Base-by-base conservation (phyloP, 2,113 vertebrate species). In the Pomatorhinus ruficollis region DNA sequence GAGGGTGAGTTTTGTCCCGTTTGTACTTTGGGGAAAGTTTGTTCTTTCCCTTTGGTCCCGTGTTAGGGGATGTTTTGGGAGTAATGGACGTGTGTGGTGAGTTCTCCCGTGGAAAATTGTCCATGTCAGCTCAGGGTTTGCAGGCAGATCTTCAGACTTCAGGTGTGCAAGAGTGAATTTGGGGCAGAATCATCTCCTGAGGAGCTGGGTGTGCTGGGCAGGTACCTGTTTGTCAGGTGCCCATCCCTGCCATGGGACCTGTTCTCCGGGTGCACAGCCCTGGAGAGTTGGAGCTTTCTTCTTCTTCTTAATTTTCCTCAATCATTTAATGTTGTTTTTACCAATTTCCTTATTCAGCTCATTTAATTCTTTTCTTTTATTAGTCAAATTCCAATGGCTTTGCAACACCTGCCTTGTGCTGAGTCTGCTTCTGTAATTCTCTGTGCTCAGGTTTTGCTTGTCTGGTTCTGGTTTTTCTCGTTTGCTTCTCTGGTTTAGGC, bases 61-160 rank as follows among this genome's bases (percentile, higher is more conserved):
- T 0, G 11, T 6, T 4, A 3, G 21, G 13, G 57, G 35, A 11
- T 31, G 0, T 42, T 71, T 9, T 21, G 25, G 42, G 17, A 27
- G 50, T 0, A 2, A 1, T 6, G 37, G 40, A 1, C 31, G 49
- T 0, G 14, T 3, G 21, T 7, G 66, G 7, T 5, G 50, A 35
- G 50, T 2, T 31, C 27, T 42, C 3, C 83, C 4, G 1, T 15
- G 37, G 76, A 5, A 6, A 33, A 12, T 6, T 33, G 15, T 15
- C 10, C 0, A 0, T 6, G 12, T 11, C 16, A 3, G 3, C 3
- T 2, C 49, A 12, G 9, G 42, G 2, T 37, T 12, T 44, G 66
- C 22, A 31, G 31, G 10, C 14, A 28, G 4, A 11, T 19, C 76
- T 40, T 31, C 16, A 15, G 7, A 3, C 6, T 18, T 15, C 6